These are phyloP conservation scores for Timema podura DNA, from an alignment of 2,888 invertebrate genomes.

Conservation along the genomic window DNA sequence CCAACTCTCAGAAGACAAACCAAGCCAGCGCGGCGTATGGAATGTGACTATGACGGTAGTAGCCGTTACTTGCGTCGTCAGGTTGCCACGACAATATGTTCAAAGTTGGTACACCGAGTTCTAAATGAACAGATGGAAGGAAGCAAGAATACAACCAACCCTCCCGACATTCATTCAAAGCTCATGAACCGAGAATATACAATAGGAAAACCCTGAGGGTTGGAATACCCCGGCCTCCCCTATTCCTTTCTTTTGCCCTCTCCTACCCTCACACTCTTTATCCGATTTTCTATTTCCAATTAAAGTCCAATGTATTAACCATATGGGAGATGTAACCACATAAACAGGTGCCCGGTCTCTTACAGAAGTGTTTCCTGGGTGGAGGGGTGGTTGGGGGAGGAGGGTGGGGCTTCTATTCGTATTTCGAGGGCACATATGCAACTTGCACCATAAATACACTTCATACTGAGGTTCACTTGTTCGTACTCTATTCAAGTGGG, in stretches of 20 bases:
- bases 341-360: slow-evolving; percentile 25
- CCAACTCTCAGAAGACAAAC: too few relatives aligned
- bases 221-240: slow-evolving; percentile 3
- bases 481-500: not conserved
- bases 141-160: not conserved
- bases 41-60: too few relatives aligned
- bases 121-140: slow-evolving; percentile 20
- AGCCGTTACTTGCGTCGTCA: too few relatives aligned
- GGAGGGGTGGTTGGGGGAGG: not conserved
- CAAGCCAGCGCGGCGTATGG: too few relatives aligned
- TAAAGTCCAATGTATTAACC: slow-evolving; percentile 30
- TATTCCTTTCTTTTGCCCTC: slow-evolving; percentile 6
- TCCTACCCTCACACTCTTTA: not conserved
- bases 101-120: too few relatives aligned
- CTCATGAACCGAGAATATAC: slow-evolving; percentile 18
- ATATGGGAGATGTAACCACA: slow-evolving; percentile 30
- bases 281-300: slow-evolving; percentile 22
- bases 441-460: too few relatives aligned
- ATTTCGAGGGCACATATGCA: too few relatives aligned
- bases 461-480: too few relatives aligned
- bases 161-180: slow-evolving; percentile 10
- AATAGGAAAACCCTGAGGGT: not conserved
- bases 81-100: too few relatives aligned
- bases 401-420: too few relatives aligned
- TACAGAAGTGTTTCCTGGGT: not conserved